Evolutionary conservation across 2,797 vertebrate species (phyloP).

Genomic region (Emys orbicularis): DNA sequence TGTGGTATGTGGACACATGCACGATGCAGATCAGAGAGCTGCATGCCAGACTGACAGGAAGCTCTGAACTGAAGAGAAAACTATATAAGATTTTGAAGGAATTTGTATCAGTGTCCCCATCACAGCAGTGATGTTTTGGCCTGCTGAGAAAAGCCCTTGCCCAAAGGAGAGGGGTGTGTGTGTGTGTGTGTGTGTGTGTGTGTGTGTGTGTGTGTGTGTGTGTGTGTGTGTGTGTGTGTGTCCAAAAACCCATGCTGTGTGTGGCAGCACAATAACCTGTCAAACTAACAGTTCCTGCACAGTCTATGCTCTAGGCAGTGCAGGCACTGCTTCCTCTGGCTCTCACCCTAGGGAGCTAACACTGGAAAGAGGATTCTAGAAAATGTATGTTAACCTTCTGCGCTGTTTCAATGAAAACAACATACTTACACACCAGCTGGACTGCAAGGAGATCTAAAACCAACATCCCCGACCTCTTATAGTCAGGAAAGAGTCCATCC

Average conservation of each 20-base stretch:
- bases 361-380: not conserved
- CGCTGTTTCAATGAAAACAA: not conserved
- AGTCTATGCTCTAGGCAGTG: not conserved
- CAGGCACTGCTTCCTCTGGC: not conserved
- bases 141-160: not conserved
- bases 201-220: too few relatives aligned
- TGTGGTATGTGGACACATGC: not conserved
- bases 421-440: fast-evolving
- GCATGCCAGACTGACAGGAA: not conserved
- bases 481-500: not conserved
- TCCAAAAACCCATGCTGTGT: not conserved
- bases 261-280: not conserved
- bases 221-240: too few relatives aligned
- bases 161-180: not conserved
- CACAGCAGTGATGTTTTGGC: not conserved
- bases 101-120: not conserved
- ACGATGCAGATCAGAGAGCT: not conserved
- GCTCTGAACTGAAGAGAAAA: not conserved
- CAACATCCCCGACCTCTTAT: fast-evolving
- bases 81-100: not conserved
- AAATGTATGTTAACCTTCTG: fast-evolving
- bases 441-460: not conserved
- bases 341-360: fast-evolving
- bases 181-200: too few relatives aligned
- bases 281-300: not conserved